phyloP scores from a whole-genome alignment of 2,113 vertebrate genomes.

The Dascyllus trimaculatus region DNA sequence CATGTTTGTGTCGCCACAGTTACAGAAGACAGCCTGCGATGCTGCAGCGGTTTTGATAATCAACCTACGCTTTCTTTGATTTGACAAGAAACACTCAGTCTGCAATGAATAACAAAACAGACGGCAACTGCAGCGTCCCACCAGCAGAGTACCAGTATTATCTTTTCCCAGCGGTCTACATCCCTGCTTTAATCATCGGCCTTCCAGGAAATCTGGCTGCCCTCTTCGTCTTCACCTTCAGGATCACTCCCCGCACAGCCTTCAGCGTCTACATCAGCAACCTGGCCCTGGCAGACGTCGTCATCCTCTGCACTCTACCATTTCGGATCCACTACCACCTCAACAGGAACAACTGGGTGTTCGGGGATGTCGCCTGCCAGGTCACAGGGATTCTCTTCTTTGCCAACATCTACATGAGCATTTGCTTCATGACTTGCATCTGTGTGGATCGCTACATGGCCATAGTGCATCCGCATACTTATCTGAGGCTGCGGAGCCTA shows the following conservation, averaged over 20 bases:
- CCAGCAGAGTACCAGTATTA: conserved; percentile 83
- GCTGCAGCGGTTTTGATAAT: conserved; percentile 9
- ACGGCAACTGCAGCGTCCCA: conserved; percentile 26
- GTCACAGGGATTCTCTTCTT: conserved; percentile 81
- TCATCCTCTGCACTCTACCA: conserved; percentile 85
- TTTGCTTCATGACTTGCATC: conserved; percentile 87
- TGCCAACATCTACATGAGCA: conserved; percentile 86
- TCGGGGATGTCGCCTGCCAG: conserved; percentile 80
- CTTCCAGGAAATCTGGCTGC: conserved; percentile 82
- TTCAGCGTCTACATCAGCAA: conserved; percentile 86
- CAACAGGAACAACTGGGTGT: conserved; percentile 84
- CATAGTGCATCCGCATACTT: conserved; percentile 83
- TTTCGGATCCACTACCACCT: conserved; percentile 89
- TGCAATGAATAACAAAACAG: conserved; percentile 41
- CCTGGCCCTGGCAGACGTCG: conserved; percentile 82
- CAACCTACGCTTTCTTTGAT: neutral
- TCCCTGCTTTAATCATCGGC: conserved; percentile 82
- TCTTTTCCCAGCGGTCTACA: conserved; percentile 83
- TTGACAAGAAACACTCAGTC: neutral
- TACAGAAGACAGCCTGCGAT: conserved; percentile 4
- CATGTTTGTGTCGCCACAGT: conserved; percentile 34
- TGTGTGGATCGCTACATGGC: conserved; percentile 87
- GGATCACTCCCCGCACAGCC: conserved; percentile 46
- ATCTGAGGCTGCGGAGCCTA: conserved; percentile 70
- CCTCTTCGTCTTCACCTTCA: conserved; percentile 80